Conservation (phyloP, 2,888 invertebrate genomes). For the Apamea monoglypha region DNA sequence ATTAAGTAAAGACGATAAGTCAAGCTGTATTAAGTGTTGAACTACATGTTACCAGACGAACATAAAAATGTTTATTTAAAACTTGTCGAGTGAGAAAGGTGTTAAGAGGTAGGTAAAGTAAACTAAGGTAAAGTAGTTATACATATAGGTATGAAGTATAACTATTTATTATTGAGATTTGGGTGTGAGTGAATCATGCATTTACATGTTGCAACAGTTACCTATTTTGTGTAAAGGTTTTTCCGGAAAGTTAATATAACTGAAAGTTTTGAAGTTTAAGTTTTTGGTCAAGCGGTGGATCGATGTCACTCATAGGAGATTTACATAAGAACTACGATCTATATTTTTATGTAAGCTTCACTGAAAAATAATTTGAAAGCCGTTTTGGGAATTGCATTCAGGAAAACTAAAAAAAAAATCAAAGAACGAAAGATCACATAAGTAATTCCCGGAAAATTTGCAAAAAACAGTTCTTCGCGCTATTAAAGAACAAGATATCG, state of each 20-base stretch:
- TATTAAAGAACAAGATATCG: constrained; percentile 46
- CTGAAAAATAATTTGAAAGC: not conserved
- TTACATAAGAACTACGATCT: not conserved
- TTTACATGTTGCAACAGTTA: constrained; percentile 26
- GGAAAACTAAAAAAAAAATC: not conserved
- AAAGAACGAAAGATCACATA: not conserved
- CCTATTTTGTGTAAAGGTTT: not conserved
- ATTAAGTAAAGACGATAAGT: constrained; percentile 57
- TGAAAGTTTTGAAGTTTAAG: not conserved
- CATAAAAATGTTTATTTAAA: constrained; percentile 47
- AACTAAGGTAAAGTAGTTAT: constrained; percentile 17
- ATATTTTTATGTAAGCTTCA: not conserved
- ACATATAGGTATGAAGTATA: not conserved
- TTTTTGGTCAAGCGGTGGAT: not conserved
- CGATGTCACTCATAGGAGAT: not conserved
- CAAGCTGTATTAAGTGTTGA: constrained; percentile 40
- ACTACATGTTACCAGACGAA: constrained; percentile 42
- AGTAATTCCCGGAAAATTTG: constrained; percentile 10
- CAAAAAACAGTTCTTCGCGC: constrained; percentile 10
- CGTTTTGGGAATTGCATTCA: not conserved
- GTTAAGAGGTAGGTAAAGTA: constrained; percentile 45
- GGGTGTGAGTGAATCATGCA: constrained; percentile 2
- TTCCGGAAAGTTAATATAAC: not conserved
- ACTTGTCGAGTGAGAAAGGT: constrained; percentile 42
- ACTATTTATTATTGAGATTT: constrained; percentile 6